phyloP scores from a whole-genome alignment of 1,140 invertebrate genomes.

The Camponotus floridanus region DNA sequence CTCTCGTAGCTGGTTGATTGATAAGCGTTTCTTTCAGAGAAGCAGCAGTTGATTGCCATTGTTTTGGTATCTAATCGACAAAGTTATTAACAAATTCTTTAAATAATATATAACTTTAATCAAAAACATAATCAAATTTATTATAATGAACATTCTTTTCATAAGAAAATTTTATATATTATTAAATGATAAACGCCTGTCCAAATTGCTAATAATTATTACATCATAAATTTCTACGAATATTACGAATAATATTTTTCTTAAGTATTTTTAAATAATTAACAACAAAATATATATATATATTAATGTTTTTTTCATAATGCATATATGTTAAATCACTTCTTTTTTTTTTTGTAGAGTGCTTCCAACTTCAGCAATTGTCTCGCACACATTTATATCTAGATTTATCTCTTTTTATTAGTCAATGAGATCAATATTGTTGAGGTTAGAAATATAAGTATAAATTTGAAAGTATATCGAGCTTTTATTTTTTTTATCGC shows the following conservation, averaged over 20 bases:
- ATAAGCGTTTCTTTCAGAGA: constrained; percentile 89
- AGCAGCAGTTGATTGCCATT: constrained; percentile 87
- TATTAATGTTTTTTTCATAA: neutral
- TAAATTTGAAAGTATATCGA: neutral
- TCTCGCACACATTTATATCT: too few species aligned
- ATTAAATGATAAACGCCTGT: constrained; percentile 1
- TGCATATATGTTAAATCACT: neutral
- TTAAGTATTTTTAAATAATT: neutral
- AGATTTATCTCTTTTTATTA: too few species aligned
- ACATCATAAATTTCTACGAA: constrained; percentile 9
- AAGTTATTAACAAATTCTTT: constrained; percentile 25
- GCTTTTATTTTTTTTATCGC: neutral
- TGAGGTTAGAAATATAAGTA: constrained; percentile 27
- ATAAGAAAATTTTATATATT: neutral
- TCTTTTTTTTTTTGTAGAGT: neutral
- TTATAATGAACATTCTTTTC: neutral
- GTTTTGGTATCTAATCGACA: constrained; percentile 78
- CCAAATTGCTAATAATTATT: neutral
- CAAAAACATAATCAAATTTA: constrained; percentile 37
- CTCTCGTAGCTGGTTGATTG: constrained; percentile 96
- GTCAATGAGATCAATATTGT: neutral
- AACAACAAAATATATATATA: neutral
- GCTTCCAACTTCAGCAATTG: too few species aligned
- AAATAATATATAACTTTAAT: constrained; percentile 32
- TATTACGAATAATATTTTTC: neutral